Conservation (phyloP, 2,113 vertebrate genomes). For the Trinectes maculatus region DNA sequence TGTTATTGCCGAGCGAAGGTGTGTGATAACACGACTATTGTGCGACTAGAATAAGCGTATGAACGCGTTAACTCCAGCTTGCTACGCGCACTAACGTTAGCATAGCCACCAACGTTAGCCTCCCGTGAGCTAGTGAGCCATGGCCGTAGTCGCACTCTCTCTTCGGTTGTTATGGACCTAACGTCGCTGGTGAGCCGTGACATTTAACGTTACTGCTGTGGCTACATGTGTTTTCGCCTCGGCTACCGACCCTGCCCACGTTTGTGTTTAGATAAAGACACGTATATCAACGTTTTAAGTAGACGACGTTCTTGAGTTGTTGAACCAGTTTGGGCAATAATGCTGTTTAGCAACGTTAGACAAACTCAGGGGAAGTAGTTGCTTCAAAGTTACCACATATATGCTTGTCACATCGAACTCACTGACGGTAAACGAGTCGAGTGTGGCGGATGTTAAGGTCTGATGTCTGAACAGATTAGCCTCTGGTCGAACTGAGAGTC, state of each 20-base stretch:
- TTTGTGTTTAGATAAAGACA: neutral
- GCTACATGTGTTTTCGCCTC: fast-evolving
- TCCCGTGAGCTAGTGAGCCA: conserved; percentile 48
- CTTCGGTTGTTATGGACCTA: conserved; percentile 17
- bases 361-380: conserved; percentile 36
- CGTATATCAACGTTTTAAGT: neutral
- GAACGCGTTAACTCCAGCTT: conserved; percentile 15
- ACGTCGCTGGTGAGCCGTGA: neutral
- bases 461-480: neutral
- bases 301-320: conserved; percentile 16
- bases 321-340: conserved; percentile 39
- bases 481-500: neutral
- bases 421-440: neutral
- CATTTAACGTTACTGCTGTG: neutral
- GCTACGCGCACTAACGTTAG: conserved; percentile 53
- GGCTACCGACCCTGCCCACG: neutral
- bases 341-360: conserved; percentile 9
- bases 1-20: fast-evolving
- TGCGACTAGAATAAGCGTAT: neutral
- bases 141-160: neutral
- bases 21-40: neutral
- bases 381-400: conserved; percentile 5
- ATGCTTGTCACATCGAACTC: neutral
- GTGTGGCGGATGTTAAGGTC: neutral
- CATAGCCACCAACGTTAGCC: conserved; percentile 49